phyloP scores from a whole-genome alignment of 2,797 vertebrate genomes.

The Peromyscus eremicus region DNA sequence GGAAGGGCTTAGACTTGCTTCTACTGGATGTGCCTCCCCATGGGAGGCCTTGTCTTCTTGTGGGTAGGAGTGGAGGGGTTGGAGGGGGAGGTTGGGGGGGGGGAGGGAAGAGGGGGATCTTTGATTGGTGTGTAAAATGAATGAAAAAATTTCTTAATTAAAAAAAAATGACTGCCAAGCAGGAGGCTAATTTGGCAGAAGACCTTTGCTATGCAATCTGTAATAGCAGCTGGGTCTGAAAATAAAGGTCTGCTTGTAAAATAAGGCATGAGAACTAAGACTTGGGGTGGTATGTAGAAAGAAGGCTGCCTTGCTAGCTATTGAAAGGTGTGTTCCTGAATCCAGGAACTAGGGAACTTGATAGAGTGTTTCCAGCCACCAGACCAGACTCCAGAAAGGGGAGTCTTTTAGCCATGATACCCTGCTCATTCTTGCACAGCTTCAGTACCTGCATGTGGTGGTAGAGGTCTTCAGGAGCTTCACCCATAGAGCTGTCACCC shows the following conservation, averaged over 20 bases:
- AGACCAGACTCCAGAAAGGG: not conserved
- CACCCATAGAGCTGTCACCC: slow-evolving; percentile 94
- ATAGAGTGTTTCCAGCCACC: not conserved
- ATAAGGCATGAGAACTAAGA: not conserved
- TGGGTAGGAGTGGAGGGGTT: too few species aligned
- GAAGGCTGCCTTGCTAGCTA: slow-evolving; percentile 8
- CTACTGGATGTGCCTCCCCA: too few species aligned
- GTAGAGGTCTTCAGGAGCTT: slow-evolving; percentile 96
- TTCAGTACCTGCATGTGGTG: slow-evolving; percentile 96
- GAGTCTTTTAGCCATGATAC: not conserved
- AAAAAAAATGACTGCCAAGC: not conserved
- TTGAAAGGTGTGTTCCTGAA: not conserved
- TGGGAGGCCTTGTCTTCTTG: too few species aligned
- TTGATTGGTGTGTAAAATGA: too few species aligned
- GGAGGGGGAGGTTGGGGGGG: too few species aligned
- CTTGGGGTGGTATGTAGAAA: not conserved
- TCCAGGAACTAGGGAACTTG: not conserved
- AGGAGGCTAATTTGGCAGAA: slow-evolving; percentile 18
- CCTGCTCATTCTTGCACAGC: not conserved
- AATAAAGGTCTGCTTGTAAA: slow-evolving; percentile 40
- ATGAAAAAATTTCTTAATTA: too few species aligned
- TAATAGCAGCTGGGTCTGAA: slow-evolving; percentile 4
- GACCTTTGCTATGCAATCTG: not conserved
- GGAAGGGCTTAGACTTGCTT: too few species aligned
- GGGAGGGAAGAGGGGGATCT: too few species aligned